phyloP scores from a whole-genome alignment of 2,888 invertebrate species.

The Thereva nobilitata region DNA sequence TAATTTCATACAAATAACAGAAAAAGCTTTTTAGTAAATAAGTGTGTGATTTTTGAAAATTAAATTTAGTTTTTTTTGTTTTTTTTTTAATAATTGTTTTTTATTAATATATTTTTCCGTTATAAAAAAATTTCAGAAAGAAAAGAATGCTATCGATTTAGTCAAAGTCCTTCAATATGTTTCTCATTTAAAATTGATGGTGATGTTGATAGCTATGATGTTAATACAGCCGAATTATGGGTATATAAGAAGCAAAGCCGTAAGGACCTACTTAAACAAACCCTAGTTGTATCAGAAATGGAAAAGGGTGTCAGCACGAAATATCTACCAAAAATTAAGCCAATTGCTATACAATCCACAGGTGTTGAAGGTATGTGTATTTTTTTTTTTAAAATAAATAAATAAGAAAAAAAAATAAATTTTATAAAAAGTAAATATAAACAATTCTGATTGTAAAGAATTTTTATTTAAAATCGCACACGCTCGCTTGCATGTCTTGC shows the following conservation, averaged over 20 bases:
- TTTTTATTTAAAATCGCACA: no score
- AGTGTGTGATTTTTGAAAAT: no score
- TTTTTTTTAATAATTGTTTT: not conserved
- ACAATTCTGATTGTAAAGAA: no score
- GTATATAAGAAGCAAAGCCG: constrained; percentile 66
- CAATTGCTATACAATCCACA: constrained; percentile 79
- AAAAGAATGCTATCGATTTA: constrained; percentile 58
- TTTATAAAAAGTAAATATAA: no score
- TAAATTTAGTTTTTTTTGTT: not conserved
- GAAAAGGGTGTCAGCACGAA: constrained; percentile 73
- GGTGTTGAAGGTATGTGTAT: constrained; percentile 64
- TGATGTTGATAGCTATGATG: constrained; percentile 73
- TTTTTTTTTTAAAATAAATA: constrained; percentile 5
- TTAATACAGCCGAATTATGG: constrained; percentile 80
- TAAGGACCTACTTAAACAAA: constrained; percentile 61
- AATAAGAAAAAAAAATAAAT: no score
- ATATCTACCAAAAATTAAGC: constrained; percentile 76
- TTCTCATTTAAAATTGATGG: constrained; percentile 77
- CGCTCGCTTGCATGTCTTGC: no score
- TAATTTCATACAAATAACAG: no score
- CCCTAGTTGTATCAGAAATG: constrained; percentile 77
- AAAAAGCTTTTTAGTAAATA: no score
- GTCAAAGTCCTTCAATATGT: constrained; percentile 68
- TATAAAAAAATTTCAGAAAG: constrained; percentile 56
- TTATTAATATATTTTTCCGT: not conserved